Base-by-base conservation (phyloP, 1,140 invertebrate species). In the Cydia splendana region DNA sequence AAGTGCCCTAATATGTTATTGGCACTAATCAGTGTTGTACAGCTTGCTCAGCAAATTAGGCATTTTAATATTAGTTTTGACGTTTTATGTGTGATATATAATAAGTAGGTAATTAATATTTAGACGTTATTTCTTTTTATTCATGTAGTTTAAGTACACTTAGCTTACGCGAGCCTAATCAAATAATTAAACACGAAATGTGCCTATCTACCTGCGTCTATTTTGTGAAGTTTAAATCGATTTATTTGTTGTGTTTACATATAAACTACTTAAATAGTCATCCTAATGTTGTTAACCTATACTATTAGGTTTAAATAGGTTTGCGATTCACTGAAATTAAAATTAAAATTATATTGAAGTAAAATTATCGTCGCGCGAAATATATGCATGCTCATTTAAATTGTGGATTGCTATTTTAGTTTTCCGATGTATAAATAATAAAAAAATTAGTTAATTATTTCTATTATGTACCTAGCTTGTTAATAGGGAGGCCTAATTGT, bases 1-100 rank as follows among this genome's bases (percentile, higher is more conserved):
- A 53, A 53, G 51, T 53, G 51, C n/a, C 51, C 51, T 53, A 53
- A 7, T 51, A 15, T 53, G 48, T 53, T 53, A 53, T 53, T 53
- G 51, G 51, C 51, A 18, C 51, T 53, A 53, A 53, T 53, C 51
- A 6, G 51, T 53, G 51, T n/a, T 18, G 4, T 15, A 18, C 51
- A 18, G 51, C 51, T 53, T 53, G 51, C 51, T 53, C 51, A 15
- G 13, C 4, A n/a, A 42, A n/a, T 53, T 53, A 53, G n/a, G 51
- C n/a, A 53, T 53, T 53, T 53, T 7, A 53, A 7, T 7, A 18
- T 2, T 53, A n/a, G n/a, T n/a, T 51, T 15, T 15, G 48, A 15
- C 48, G 48, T 51, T 53, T 53, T n/a, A 24, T 53, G 51, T 53
- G 51, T 18, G 51, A 53, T 53, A 53, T 53, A 53, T 53, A 12